Conservation (phyloP, 2,888 invertebrate genomes). For the Hyles lineata region DNA sequence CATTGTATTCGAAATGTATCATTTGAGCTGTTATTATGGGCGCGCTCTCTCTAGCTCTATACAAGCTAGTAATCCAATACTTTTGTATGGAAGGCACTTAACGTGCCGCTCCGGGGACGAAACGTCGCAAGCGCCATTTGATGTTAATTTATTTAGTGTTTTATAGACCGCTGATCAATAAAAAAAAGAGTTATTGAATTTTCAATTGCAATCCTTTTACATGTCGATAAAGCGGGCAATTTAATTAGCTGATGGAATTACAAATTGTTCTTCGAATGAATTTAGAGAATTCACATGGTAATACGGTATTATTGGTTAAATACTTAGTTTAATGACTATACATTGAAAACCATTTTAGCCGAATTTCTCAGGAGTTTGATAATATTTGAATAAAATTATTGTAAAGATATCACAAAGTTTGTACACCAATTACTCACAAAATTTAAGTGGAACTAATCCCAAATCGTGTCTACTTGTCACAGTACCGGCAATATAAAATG, state of each 20-base stretch:
- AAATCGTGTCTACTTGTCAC: slow-evolving; percentile 9
- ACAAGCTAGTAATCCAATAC: slow-evolving; percentile 83
- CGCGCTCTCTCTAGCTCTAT: slow-evolving; percentile 80
- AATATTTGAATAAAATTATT: neutral
- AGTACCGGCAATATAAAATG: slow-evolving; percentile 18
- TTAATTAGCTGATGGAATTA: slow-evolving; percentile 25
- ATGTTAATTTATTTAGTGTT: slow-evolving; percentile 67
- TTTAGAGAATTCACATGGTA: neutral
- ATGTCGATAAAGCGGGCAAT: slow-evolving; percentile 33
- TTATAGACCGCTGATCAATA: slow-evolving; percentile 48
- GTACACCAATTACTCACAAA: slow-evolving; percentile 10
- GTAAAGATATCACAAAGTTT: no score
- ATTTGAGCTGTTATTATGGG: slow-evolving; percentile 85
- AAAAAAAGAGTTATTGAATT: slow-evolving; percentile 38
- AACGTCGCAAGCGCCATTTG: slow-evolving; percentile 66
- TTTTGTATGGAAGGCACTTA: slow-evolving; percentile 85
- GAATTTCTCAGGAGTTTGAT: neutral
- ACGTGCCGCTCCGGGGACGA: slow-evolving; percentile 63
- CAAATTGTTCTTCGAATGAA: slow-evolving; percentile 18
- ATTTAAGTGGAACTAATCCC: neutral
- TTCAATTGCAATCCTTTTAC: slow-evolving; percentile 34
- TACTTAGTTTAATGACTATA: neutral
- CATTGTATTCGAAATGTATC: slow-evolving; percentile 85
- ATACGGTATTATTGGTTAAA: neutral
- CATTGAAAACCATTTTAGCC: neutral